Conservation (phyloP, 30 jellyfish, hydroid and myxozoan species). For the Catostylus mosaicus region DNA sequence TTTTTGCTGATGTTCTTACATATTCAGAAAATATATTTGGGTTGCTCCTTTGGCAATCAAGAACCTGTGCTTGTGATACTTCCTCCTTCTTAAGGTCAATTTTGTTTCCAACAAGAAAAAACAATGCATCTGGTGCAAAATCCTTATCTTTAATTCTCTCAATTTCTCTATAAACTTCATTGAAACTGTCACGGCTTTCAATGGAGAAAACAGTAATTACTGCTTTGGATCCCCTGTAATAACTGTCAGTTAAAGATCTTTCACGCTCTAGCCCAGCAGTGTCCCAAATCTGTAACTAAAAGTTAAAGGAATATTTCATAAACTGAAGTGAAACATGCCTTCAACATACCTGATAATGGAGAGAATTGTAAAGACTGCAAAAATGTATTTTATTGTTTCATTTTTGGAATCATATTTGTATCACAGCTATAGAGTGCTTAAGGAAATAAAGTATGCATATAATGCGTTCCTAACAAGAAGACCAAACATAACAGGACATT, state of each 20-base stretch:
- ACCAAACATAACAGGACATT: too few species aligned
- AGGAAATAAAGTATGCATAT: too few species aligned
- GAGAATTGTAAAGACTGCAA: too few species aligned
- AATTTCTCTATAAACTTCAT: background rate
- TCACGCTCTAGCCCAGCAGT: constrained; percentile 42
- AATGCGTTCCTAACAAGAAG: too few species aligned
- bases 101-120: constrained; percentile 27
- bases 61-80: background rate
- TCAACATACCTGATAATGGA: too few species aligned
- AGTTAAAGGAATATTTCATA: background rate
- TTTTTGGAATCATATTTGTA: too few species aligned
- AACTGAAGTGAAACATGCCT: background rate
- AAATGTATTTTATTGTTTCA: too few species aligned
- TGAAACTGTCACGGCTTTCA: constrained; percentile 9
- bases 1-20: constrained; percentile 8
- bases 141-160: background rate
- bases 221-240: constrained; percentile 3
- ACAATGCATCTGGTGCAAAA: constrained; percentile 18
- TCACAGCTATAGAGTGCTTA: too few species aligned
- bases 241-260: constrained; percentile 16
- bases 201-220: constrained; percentile 11
- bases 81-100: background rate
- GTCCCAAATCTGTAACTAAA: constrained; percentile 39
- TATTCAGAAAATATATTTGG: constrained; percentile 2
- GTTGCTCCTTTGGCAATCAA: constrained; percentile 12